These are phyloP conservation scores for Fabriciana adippe DNA, from an alignment of 2,888 invertebrate genomes.

Conservation along the genomic window DNA sequence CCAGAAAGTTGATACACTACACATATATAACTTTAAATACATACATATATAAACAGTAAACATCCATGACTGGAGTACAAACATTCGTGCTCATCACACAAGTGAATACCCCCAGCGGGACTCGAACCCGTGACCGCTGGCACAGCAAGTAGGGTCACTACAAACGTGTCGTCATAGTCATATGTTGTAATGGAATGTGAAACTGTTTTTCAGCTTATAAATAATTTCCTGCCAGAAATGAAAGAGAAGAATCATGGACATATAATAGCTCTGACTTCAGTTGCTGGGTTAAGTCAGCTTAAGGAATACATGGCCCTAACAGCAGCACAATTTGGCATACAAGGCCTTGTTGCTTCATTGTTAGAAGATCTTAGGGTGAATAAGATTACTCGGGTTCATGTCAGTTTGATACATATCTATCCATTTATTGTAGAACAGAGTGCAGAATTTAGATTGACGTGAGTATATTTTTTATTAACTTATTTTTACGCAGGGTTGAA, in stretches of 20 bases:
- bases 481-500: too few species aligned
- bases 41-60: too few species aligned
- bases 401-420: slow-evolving; percentile 84
- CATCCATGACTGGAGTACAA: too few species aligned
- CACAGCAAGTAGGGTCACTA: too few species aligned
- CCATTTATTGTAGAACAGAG: slow-evolving; percentile 83
- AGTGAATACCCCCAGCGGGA: too few species aligned
- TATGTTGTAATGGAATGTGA: neutral
- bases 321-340: slow-evolving; percentile 85
- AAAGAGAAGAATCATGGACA: slow-evolving; percentile 82
- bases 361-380: slow-evolving; percentile 83
- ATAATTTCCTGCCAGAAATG: slow-evolving; percentile 84
- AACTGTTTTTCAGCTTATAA: slow-evolving; percentile 75
- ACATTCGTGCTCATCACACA: too few species aligned
- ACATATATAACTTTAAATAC: too few species aligned
- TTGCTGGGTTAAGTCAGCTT: slow-evolving; percentile 83
- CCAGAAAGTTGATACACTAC: too few species aligned
- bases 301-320: slow-evolving; percentile 83
- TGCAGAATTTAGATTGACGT: slow-evolving; percentile 82
- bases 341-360: slow-evolving; percentile 84
- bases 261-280: slow-evolving; percentile 83
- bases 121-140: too few species aligned
- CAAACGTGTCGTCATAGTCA: too few species aligned
- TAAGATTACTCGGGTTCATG: slow-evolving; percentile 79
- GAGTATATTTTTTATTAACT: slow-evolving; percentile 41